These are phyloP conservation scores for Stenodema calcarata DNA, from an alignment of 2,888 invertebrate species.

Conservation along the genomic window DNA sequence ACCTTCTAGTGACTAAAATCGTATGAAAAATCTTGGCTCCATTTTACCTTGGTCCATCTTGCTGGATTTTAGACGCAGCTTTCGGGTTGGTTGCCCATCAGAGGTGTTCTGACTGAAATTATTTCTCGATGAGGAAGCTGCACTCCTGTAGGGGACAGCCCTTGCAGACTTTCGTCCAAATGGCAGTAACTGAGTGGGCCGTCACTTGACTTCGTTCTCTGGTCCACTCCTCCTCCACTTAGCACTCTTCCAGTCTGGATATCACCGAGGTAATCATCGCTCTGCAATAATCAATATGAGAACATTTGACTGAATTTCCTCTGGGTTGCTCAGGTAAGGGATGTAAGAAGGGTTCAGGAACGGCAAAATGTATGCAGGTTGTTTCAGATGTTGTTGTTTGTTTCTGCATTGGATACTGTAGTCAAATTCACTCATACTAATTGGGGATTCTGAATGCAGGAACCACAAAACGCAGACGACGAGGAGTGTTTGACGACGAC, in stretches of 20 bases:
- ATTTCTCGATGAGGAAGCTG: slow-evolving; percentile 65
- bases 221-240: background rate
- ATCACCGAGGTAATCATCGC: slow-evolving; percentile 2
- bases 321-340: too few relatives aligned
- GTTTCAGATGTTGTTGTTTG: too few relatives aligned
- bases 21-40: background rate
- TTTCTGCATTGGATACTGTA: too few relatives aligned
- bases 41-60: slow-evolving; percentile 24
- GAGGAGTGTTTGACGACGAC: too few relatives aligned
- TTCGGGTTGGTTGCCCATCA: slow-evolving; percentile 72
- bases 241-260: background rate
- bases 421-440: too few relatives aligned
- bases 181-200: slow-evolving; percentile 23
- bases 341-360: too few relatives aligned
- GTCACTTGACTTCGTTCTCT: slow-evolving; percentile 16
- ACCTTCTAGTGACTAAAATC: too few relatives aligned
- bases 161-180: slow-evolving; percentile 13
- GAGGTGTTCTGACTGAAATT: slow-evolving; percentile 74
- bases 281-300: background rate
- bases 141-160: slow-evolving; percentile 44
- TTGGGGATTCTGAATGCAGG: too few relatives aligned
- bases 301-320: too few relatives aligned
- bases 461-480: too few relatives aligned
- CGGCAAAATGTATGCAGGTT: too few relatives aligned
- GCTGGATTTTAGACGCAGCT: slow-evolving; percentile 68